A percentile compares a stretch with the other conserved stretches of the same genome.
These are phyloP conservation scores for Eubasilissa regina DNA, from an alignment of 1,140 invertebrate species.

Conservation along the genomic window DNA sequence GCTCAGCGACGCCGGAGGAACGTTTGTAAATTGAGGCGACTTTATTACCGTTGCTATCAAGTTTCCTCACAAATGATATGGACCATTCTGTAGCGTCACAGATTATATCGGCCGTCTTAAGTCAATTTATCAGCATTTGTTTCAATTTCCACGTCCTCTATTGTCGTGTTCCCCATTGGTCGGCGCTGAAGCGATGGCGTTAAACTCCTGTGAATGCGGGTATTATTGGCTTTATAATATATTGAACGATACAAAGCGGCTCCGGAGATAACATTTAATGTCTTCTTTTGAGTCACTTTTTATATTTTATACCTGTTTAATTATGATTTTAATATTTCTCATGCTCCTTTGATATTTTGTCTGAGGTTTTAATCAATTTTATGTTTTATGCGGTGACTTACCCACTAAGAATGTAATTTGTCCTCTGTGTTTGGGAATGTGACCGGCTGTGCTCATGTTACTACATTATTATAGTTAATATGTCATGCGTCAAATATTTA, in stretches of 20 bases:
- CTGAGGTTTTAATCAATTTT: too few species aligned
- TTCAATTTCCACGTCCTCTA: constrained; percentile 51
- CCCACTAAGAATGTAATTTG: too few species aligned
- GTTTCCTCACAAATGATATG: constrained; percentile 3
- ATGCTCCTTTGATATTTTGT: too few species aligned
- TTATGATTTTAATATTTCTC: too few species aligned
- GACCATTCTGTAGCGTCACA: constrained; percentile 23
- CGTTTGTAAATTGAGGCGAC: constrained; percentile 12
- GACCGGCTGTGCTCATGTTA: too few species aligned
- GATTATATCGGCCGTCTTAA: constrained; percentile 40
- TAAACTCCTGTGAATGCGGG: not conserved
- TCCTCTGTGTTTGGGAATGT: too few species aligned
- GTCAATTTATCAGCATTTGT: constrained; percentile 57
- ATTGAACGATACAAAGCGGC: not conserved
- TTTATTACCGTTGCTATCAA: not conserved
- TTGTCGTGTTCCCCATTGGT: constrained; percentile 3
- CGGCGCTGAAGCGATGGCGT: not conserved
- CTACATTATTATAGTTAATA: too few species aligned
- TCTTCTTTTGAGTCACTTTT: too few species aligned
- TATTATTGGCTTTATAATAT: constrained; percentile 12
- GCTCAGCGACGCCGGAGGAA: not conserved
- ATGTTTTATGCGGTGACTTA: too few species aligned
- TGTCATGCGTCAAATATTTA: too few species aligned
- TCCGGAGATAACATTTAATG: constrained; percentile 10
- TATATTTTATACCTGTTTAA: too few species aligned